A percentile compares a stretch with the other conserved stretches of the same genome.
phyloP scores from a whole-genome alignment of 2,888 invertebrate species.

The Tetragonisca angustula region DNA sequence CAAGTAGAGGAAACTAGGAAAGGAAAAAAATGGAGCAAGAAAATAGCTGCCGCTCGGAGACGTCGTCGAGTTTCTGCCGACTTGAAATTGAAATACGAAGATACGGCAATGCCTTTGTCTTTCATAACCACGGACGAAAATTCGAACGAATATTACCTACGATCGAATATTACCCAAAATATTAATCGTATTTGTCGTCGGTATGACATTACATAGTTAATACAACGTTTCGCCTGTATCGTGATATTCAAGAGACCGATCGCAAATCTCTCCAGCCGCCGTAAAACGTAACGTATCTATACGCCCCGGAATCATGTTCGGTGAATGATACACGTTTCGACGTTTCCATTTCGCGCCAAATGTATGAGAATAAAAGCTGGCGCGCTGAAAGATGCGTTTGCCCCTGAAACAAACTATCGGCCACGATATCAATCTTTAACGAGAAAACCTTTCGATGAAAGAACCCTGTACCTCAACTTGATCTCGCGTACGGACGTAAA shows the following conservation, averaged over 20 bases:
- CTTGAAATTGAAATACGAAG: background rate
- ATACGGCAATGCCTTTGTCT: background rate
- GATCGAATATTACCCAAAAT: background rate
- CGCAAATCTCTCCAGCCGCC: background rate
- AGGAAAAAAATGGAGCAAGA: background rate
- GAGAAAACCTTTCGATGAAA: slow-evolving; percentile 15
- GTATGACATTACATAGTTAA: too few relatives aligned
- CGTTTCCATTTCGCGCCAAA: slow-evolving; percentile 14
- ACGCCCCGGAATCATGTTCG: slow-evolving; percentile 5
- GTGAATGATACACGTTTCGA: background rate
- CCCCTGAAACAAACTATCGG: slow-evolving; percentile 7
- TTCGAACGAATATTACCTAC: background rate
- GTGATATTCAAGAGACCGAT: background rate
- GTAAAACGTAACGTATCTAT: background rate
- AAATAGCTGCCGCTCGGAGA: background rate
- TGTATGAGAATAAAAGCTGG: background rate
- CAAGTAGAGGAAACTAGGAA: background rate
- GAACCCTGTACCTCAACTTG: slow-evolving; percentile 6
- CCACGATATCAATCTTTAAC: slow-evolving; percentile 16
- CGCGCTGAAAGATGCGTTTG: background rate
- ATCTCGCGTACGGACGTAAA: slow-evolving; percentile 16
- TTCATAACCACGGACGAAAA: background rate
- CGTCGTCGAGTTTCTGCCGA: background rate
- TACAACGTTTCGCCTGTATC: too few relatives aligned
- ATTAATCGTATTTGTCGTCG: background rate